Base-by-base conservation (phyloP, 2,888 invertebrate genomes). In the Ophion obscuratus region DNA sequence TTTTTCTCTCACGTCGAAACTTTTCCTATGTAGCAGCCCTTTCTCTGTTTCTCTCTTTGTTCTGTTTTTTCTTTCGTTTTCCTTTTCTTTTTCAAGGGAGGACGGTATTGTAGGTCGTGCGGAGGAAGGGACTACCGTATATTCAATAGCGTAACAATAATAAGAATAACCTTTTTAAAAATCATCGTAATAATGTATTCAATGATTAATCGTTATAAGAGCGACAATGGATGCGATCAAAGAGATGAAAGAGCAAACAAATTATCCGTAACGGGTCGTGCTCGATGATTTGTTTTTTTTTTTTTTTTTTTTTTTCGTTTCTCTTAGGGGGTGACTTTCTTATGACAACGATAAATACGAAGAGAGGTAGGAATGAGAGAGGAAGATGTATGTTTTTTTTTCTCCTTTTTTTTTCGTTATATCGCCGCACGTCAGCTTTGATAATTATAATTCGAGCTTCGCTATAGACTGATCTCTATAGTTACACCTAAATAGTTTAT, bases 31-130 rank as follows among this genome's bases (percentile, higher is more conserved):
- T 80, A 14, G 66, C 62, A 40, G 70, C 31, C 17, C 17, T 44
- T 47, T 66, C 67, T 62, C 0, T 57, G 24, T 66, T 64, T 31
- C 17, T 59, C 27, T 59, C 27, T 66, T 67, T 62, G 59, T 61
- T 68, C 67, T 62, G 44, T 64, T 57, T n/a, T 20, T 53, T 61
- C 36, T 75, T 24, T 71, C n/a, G 40, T 44, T 71, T 57, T 59
- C 47, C n/a, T 70, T 44, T 62, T 20, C 7, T 66, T 81, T 66
- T 61, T 79, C 47, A 77, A 85, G 83, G 86, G 81, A 81, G 86
- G 86, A 86, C 83, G 86, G 83, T 77, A 83, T 81, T 81, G 59
- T 81, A 86, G 86, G 86, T 86, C 86, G 86, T 83, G 86, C 86
- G 74, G 85, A 83, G 85, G 80, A 83, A 86, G 81, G 77, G 80